Evolutionary conservation across 2,113 vertebrate genomes (phyloP), one percentile per base, ranked within the genome.

Genomic region (Alces alces): DNA sequence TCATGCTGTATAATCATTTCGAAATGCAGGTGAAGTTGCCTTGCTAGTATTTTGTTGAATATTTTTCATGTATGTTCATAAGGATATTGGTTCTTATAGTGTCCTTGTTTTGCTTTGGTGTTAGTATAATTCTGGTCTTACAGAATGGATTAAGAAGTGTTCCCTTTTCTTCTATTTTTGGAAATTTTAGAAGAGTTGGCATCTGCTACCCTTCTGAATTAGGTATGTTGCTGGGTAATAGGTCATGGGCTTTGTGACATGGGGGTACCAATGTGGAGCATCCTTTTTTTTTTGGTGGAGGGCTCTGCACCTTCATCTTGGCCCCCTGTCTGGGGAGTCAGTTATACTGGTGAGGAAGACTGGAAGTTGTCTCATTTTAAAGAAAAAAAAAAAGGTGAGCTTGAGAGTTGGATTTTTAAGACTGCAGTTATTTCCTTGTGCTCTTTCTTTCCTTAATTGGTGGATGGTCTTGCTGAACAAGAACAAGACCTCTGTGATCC

Each of bases 1-100:
- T 86, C 11, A 47, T 92, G 13, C 86, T 96, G 28, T 78, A 45
- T 47, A 73, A 66, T 70, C 28, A 21, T 96, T 73, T 96, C 27
- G 58, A 25, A 92, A 83, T 93, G 55, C 30, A 60, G 4, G 28
- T 94, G 52, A 80, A 52, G 90, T 89, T 86, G 27, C 33, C 64
- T 96, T 96, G 47, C 60, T 58, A 84, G n/a, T 87, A 78, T 47
- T 91, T 66, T 89, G 61, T 95, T 98, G 25, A 93, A 79, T 33
- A 55, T 87, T 92, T 95, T 73, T 28, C 43, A 55, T 94, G 10
- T 64, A 33, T 86, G 66, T 95, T 91, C 19, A 58, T 79, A 50
- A 39, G 57, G 6, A n/a, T 92, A 84, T 78, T 90, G 58, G 14
- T n/a, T 95, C 58, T 96, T 89, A 6, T 57, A 50, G 10, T 84